Conservation (phyloP, 2,113 vertebrate genomes). For the Ictidomys tridecemlineatus region DNA sequence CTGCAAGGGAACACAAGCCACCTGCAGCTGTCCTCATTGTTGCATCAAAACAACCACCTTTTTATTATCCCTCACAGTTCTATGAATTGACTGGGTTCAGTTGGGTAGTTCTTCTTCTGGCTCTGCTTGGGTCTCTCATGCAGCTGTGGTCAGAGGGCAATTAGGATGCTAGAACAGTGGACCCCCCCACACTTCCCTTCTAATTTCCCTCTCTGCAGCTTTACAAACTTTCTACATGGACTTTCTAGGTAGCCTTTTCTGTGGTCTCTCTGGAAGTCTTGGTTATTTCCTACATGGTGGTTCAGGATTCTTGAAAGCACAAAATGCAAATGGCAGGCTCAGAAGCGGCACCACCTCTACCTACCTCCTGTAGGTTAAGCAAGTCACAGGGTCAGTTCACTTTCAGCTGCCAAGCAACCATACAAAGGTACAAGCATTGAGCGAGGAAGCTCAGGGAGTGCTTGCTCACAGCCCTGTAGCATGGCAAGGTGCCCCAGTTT, state of each 20-base stretch:
- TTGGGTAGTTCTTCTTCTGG: neutral
- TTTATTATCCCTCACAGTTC: neutral
- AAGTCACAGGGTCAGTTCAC: neutral
- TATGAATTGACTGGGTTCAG: neutral
- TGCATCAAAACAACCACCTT: neutral
- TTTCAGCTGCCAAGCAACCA: neutral
- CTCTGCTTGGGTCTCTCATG: neutral
- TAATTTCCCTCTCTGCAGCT: neutral
- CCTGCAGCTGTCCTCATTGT: too few species aligned
- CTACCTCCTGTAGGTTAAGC: neutral
- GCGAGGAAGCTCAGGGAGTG: neutral
- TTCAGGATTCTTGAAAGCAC: neutral
- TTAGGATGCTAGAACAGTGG: neutral
- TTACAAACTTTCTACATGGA: neutral
- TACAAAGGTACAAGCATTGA: neutral
- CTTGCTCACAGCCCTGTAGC: neutral
- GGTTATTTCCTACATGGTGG: neutral
- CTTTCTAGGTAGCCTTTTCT: neutral
- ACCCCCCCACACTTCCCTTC: too few species aligned
- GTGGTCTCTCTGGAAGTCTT: neutral
- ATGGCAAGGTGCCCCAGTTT: rapidly evolving
- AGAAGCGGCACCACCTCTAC: neutral
- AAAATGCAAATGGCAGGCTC: neutral
- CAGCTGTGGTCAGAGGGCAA: neutral
- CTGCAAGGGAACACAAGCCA: neutral